Base-by-base conservation (phyloP, 64 coral and sea anemone genomes). In the Hydrozoanthus tunicans region DNA sequence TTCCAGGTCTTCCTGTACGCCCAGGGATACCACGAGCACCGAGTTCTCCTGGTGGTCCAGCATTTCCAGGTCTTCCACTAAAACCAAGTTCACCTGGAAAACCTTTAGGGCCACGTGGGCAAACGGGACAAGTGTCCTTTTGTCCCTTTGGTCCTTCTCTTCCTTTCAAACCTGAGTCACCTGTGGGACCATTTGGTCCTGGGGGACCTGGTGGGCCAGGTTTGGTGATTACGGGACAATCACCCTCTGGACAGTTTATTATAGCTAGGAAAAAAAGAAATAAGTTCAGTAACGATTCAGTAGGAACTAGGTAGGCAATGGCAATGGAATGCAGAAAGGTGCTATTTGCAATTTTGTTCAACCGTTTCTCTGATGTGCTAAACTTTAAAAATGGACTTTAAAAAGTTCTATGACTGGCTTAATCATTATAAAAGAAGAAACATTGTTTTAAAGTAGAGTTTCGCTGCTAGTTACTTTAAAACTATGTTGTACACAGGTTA, bases 101-200 rank as follows among this genome's bases (percentile, higher is more conserved):
- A 17, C 96, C 96, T 77, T 75, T 83, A 24, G 65, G n/a, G 27
- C 93, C 96, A 56, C 52, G 61, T 0, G 79, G 75, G 53, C 96
- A 96, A 6, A 52, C 27, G 5, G 94, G 91, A 5, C 94, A 96
- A 56, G 3, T 58, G 23, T 93, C 80, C 4, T 56, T 73, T 72
- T 26, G 20, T 79, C 94, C 94, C 51, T 96, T 93, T 15, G 0
- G 2, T 9, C 94, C 94, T 61, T 6, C 62, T 27, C 12, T n/a
- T 6, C 96, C 96, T 64, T 14, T 89, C 6, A 1, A 1, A 64
- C 96, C 96, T 5, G 3, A 0, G 1, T 26, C 60, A 25, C 96
- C 96, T 62, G 63, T 77, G 1, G 62, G 58, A 56, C 93, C 96
- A 70, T 23, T 62, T 20, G 93, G 65, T 59, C 95, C 95, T 3